A percentile compares a stretch with the other conserved stretches of the same genome.
Conservation (phyloP, 2,113 vertebrate genomes). For the Tachycineta bicolor region DNA sequence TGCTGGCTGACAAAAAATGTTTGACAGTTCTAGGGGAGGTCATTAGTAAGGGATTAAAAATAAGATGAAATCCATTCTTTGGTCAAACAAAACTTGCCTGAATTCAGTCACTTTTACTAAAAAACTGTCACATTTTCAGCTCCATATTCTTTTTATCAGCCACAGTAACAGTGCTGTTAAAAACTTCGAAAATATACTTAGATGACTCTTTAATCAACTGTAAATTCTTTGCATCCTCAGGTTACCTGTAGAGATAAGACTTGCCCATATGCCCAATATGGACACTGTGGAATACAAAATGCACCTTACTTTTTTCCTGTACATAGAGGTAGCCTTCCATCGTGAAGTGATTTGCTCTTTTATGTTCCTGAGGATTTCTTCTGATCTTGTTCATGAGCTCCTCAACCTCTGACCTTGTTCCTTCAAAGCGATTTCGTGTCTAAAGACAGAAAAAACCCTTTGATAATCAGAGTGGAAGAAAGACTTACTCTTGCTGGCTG, state of each 20-base stretch:
- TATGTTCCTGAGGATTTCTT: conserved; percentile 89
- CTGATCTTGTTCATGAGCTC: conserved; percentile 95
- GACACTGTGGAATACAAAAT: background rate
- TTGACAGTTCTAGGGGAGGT: background rate
- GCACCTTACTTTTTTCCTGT: conserved; percentile 91
- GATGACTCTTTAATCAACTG: background rate
- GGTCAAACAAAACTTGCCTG: background rate
- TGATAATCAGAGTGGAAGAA: background rate
- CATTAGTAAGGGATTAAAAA: background rate
- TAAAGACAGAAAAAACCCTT: conserved; percentile 31
- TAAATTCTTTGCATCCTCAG: background rate
- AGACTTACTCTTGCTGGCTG: background rate
- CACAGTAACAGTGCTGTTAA: background rate
- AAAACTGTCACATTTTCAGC: background rate
- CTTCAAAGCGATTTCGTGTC: conserved; percentile 96
- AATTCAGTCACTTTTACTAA: background rate
- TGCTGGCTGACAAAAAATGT: background rate
- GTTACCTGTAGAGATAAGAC: background rate
- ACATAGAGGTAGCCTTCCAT: conserved; percentile 95
- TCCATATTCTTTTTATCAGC: background rate
- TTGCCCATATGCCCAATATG: background rate
- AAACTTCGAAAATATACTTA: background rate
- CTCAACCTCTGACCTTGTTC: conserved; percentile 89
- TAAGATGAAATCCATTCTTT: background rate
- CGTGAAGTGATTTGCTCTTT: conserved; percentile 88